Conservation (phyloP, 2,888 invertebrate genomes). For the Trimorus sp. region DNA sequence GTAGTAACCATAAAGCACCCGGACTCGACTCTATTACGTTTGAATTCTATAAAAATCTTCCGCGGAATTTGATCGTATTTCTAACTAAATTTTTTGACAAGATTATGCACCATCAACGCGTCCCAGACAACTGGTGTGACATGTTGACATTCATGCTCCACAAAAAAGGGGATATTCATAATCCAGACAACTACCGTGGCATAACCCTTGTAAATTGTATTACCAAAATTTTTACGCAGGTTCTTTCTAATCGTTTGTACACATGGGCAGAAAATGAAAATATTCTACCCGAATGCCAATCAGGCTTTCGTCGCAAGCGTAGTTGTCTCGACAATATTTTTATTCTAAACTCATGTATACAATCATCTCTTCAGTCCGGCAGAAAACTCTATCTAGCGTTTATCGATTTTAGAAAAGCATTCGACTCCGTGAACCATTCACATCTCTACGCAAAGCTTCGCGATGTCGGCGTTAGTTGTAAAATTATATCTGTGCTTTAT, state of each 20-base stretch:
- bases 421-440: too few relatives aligned
- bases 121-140: slow-evolving; percentile 1
- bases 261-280: background rate
- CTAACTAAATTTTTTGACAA: background rate
- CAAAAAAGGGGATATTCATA: slow-evolving; percentile 9
- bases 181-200: slow-evolving; percentile 18
- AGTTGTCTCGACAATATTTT: background rate
- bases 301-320: background rate
- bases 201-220: slow-evolving; percentile 18
- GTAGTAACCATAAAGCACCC: background rate
- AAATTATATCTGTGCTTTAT: background rate
- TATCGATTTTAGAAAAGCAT: too few relatives aligned
- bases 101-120: too few relatives aligned
- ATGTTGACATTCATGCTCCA: slow-evolving; percentile 14
- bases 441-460: too few relatives aligned
- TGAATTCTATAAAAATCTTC: slow-evolving; percentile 7
- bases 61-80: background rate
- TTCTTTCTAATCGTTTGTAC: slow-evolving; percentile 4
- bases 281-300: background rate
- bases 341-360: background rate
- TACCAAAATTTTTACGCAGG: slow-evolving; percentile 10
- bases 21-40: background rate
- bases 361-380: background rate
- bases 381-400: background rate
- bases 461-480: too few relatives aligned